These are phyloP conservation scores for Forbesichthys agassizii DNA, from an alignment of 2,113 vertebrate species.

Conservation along the genomic window DNA sequence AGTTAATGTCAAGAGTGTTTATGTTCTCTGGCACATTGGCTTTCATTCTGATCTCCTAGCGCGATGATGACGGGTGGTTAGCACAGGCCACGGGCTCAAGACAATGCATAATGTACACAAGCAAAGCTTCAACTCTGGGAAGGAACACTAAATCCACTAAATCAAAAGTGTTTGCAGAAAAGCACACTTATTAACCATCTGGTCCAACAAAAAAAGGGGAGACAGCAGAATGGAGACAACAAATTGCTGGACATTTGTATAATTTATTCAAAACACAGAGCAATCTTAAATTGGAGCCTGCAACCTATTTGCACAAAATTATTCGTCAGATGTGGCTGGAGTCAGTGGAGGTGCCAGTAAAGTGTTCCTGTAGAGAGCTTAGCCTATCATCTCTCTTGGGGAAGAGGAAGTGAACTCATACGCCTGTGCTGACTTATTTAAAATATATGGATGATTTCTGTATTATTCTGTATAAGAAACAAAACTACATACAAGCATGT, in stretches of 20 bases:
- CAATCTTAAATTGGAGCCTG: slow-evolving; percentile 71
- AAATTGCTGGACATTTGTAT: slow-evolving; percentile 77
- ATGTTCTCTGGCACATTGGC: slow-evolving; percentile 10
- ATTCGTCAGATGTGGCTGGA: slow-evolving; percentile 68
- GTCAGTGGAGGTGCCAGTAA: slow-evolving; percentile 48
- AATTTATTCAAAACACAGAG: slow-evolving; percentile 76
- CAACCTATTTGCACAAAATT: slow-evolving; percentile 77
- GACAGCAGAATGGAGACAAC: slow-evolving; percentile 43
- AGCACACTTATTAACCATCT: slow-evolving; percentile 54
- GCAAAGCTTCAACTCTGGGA: slow-evolving; percentile 13
- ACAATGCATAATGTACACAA: not conserved
- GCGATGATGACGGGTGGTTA: slow-evolving; percentile 16
- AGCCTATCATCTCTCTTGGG: not conserved
- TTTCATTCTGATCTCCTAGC: slow-evolving; percentile 36
- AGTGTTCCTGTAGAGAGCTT: slow-evolving; percentile 20
- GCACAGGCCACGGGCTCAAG: slow-evolving; percentile 12
- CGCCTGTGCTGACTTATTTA: slow-evolving; percentile 7
- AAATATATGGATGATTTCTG: too few species aligned
- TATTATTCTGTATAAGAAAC: too few species aligned
- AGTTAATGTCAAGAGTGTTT: too few species aligned
- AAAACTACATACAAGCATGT: too few species aligned
- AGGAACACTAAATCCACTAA: not conserved
- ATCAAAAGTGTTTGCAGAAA: slow-evolving; percentile 25
- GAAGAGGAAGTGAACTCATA: slow-evolving; percentile 11
- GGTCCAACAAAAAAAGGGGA: slow-evolving; percentile 46